Evolutionary conservation across 2,797 vertebrate genomes (phyloP), one percentile per base, ranked within the genome.

Genomic region (Mycteria americana): DNA sequence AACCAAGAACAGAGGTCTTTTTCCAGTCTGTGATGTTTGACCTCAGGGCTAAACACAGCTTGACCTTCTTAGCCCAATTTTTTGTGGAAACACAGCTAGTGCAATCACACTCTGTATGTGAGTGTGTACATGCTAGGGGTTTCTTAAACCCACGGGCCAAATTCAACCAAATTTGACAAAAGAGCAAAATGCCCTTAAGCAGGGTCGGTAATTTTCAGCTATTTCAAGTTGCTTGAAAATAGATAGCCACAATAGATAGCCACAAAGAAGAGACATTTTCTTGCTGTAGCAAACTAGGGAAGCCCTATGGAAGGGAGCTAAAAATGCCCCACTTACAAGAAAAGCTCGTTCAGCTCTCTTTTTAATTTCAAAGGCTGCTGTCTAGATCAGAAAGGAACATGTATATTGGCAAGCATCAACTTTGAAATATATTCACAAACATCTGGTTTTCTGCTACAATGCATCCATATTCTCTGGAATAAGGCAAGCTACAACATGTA

Each of bases 191-290:
- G 8, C 19, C 35, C 41, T 87, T 74, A 77, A 77, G 45, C 9
- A 68, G 62, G 50, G 18, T 89, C 37, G 48, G 37, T 85, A 74
- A 57, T 80, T 94, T 77, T 93, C 18, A 37, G 54, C 54, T 92
- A 43, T n/a, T 95, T 85, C 60, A 74, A 46, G 23, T 93, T 85
- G 13, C 48, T 87, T 92, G 48, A 83, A 93, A 92, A 86, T 25
- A 90, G n/a, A 64, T 25, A 85, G 68, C 16, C 21, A 79, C 46
- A 89, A 53, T 80, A 85, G 72, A 79, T 22, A 83, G 31, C 57
- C 17, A 65, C n/a, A 81, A 79, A 89, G 45, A 30, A 41, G 4
- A 45, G 22, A 33, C 3, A 2, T 68, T 87, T 87, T 70, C 45
- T 80, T 85, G 17, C 18, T 82, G n/a, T 83, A 56, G 18, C 21